A percentile compares a stretch with the other conserved stretches of the same genome.
Conservation (phyloP, 2,888 invertebrate genomes). For the Elmis aenea region DNA sequence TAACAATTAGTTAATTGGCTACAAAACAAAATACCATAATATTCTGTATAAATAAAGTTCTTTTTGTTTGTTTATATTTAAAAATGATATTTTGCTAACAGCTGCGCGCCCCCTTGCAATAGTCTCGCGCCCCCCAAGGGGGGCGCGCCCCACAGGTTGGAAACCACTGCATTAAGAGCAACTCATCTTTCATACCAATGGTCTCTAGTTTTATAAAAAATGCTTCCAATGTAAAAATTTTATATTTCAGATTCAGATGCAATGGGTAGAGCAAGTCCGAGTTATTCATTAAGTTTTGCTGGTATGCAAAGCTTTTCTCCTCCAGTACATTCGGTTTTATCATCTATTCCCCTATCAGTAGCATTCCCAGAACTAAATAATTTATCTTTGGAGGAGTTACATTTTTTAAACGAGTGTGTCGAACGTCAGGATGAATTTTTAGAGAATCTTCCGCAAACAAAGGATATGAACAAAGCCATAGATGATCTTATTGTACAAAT, state of each 20-base stretch:
- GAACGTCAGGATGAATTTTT: slow-evolving; percentile 71
- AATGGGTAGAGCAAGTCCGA: slow-evolving; percentile 36
- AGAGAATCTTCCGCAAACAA: slow-evolving; percentile 61
- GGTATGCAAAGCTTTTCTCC: slow-evolving; percentile 34
- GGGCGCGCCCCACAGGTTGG: too few species aligned
- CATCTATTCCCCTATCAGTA: slow-evolving; percentile 28
- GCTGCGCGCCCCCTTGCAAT: too few species aligned
- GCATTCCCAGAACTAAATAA: slow-evolving; percentile 51
- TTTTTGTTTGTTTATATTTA: too few species aligned
- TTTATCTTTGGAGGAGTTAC: slow-evolving; percentile 60
- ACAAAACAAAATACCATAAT: too few species aligned
- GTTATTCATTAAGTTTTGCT: slow-evolving; percentile 28
- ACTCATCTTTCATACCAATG: too few species aligned
- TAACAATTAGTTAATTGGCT: too few species aligned
- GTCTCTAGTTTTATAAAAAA: too few species aligned
- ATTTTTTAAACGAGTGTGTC: slow-evolving; percentile 62
- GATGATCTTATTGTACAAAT: slow-evolving; percentile 69
- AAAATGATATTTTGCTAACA: too few species aligned
- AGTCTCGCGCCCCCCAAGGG: too few species aligned
- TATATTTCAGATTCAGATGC: slow-evolving; percentile 34
- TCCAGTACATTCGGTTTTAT: slow-evolving; percentile 20
- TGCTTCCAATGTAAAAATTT: slow-evolving; percentile 11
- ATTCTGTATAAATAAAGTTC: too few species aligned
- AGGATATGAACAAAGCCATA: slow-evolving; percentile 63
- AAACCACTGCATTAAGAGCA: too few species aligned